Base-by-base conservation (phyloP, 2,888 invertebrate genomes). In the Scaptomyza tumidula region DNA sequence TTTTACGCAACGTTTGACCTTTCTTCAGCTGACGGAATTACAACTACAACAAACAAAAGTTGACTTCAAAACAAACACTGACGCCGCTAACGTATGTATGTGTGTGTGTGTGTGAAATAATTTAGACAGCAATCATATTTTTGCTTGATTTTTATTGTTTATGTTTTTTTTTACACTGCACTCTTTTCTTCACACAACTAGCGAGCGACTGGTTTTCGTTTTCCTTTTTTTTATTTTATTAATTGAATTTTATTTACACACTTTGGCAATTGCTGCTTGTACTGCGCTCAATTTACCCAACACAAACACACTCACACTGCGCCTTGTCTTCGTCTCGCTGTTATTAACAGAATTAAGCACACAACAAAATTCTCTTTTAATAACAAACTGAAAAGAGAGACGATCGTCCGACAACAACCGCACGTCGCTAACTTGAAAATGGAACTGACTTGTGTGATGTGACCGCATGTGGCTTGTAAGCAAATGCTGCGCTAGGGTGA, bases 1-100 rank as follows among this genome's bases (percentile, higher is more conserved):
- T 64, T 84, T 87, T 87, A 81, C 82, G 82, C 88, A 87, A 87
- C 69, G 72, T 71, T 73, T 84, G 86, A 88, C 86, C 86, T 84
- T 84, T 88, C 77, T 68, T 73, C 68, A 70, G 71, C 60, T 55
- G 68, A 50, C 35, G 35, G 24, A 55, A 46, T 48, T 39, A 54
- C 54, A 54, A n/a, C n/a, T 16, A 53, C 29, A 29, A 59, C 56
- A 41, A 39, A 31, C 16, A 16, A 50, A 50, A 57, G n/a, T n/a
- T 43, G 39, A 45, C 62, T 65, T 65, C 61, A 55, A 65, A 61
- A 73, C 61, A 75, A 66, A 60, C 52, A 58, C 62, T 54, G 65
- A 60, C 60, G 62, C 37, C 52, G 46, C 66, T 19, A 50, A 55
- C 52, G 44, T 58, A n/a, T 59, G 29, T 59, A 14, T 52, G 44